Base-by-base conservation (phyloP, 2,888 invertebrate species). In the Meloe dianella region DNA sequence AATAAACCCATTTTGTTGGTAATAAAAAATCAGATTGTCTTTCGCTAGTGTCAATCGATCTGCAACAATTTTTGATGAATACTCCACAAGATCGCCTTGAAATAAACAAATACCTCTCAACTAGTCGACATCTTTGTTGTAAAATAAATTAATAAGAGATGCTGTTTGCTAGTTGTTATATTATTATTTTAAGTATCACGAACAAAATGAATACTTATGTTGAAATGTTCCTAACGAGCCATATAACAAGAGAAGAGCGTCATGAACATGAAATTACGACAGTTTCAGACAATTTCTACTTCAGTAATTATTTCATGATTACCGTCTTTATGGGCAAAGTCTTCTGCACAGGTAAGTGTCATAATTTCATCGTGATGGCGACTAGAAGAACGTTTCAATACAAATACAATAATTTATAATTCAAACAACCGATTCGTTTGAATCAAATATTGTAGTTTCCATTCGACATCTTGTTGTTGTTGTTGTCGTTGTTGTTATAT, bases 271-370 rank as follows among this genome's bases (percentile, higher is more conserved):
- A 51, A 22, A 51, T 51, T 51, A 51, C 47, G 47, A 10, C 47
- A 51, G 47, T 51, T 51, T 51, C 20, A 51, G 47, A 51, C 47
- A 51, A 10, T 51, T 51, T 20, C 20, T 51, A 9, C 47, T 22
- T 10, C 22, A 51, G 10, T 51, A 51, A 51, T 51, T 51, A 51
- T 51, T 51, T 22, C 47, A 51, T 51, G 47, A 51, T 51, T 51
- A 51, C 22, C 47, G 10, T 51, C 22, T 51, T 51, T 22, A 51
- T 51, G 47, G 20, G 1, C 22, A 22, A 51, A 51, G 20, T 51
- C 20, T 51, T 51, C 9, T 51, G 10, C 20, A 51, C 47, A 22
- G 47, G 20, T 22, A 22, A 22, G 20, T 51, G 47, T n/a, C 17
- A 41, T n/a, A n/a, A 41, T 51, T 51, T 20, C 47, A 7, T 51